Evolutionary conservation across 2,113 vertebrate species (phyloP).

Genomic region (Montifringilla adamsi): DNA sequence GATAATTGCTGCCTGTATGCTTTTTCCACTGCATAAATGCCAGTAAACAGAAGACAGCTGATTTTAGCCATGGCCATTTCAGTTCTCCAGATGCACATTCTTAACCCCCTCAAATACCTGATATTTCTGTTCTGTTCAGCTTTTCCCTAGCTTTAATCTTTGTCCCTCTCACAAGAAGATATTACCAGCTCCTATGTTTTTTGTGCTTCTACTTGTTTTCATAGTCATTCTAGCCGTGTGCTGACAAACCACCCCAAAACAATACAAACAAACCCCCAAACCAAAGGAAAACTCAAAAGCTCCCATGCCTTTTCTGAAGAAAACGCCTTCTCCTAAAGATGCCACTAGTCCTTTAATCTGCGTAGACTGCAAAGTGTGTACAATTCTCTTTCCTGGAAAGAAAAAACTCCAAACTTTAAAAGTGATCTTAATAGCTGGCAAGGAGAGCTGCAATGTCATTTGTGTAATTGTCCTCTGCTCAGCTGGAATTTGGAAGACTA

Average conservation of each 20-base stretch:
- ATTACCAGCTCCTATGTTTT: not conserved
- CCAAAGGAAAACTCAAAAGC: not conserved
- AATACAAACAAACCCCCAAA: not conserved
- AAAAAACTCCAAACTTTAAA: not conserved
- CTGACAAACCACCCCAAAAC: not conserved
- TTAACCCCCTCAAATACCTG: not conserved
- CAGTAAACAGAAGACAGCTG: conserved; percentile 24
- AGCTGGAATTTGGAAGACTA: not conserved
- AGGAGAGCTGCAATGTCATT: conserved; percentile 35
- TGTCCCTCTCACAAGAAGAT: not conserved
- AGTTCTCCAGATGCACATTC: conserved; percentile 7
- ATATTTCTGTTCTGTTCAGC: not conserved
- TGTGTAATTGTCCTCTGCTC: not conserved
- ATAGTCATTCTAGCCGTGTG: not conserved
- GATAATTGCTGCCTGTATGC: not conserved
- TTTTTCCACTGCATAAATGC: not conserved
- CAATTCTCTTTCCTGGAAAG: not conserved
- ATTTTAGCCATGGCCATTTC: conserved; percentile 14
- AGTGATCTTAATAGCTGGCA: not conserved
- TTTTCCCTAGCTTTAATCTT: not conserved
- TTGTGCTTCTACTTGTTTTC: not conserved
- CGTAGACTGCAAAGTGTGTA: not conserved
- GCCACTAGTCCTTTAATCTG: not conserved
- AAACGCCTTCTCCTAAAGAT: not conserved
- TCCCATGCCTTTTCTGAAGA: not conserved